These are phyloP conservation scores for Platyura marginata DNA, from an alignment of 1,140 invertebrate genomes.

Conservation along the genomic window DNA sequence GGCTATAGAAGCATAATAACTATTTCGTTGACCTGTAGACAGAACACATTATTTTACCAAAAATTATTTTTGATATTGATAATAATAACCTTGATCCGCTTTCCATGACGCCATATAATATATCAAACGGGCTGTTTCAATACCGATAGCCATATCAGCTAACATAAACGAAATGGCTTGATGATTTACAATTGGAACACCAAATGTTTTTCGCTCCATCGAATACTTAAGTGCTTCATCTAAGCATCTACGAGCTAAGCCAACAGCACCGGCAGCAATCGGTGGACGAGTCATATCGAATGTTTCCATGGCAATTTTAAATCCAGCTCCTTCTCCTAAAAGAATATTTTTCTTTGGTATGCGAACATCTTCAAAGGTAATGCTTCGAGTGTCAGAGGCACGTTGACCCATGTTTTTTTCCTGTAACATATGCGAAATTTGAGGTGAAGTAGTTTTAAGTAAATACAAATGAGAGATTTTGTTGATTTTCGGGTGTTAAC, in stretches of 20 bases:
- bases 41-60: no score
- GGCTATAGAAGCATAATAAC: slow-evolving; percentile 80
- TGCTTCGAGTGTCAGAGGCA: slow-evolving; percentile 86
- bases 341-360: slow-evolving; percentile 92
- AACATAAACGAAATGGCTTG: slow-evolving; percentile 68
- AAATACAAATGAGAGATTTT: not conserved
- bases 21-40: slow-evolving; percentile 44
- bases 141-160: slow-evolving; percentile 88
- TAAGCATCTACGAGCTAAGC: slow-evolving; percentile 72
- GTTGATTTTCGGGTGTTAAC: slow-evolving; percentile 81
- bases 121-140: slow-evolving; percentile 73
- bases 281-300: slow-evolving; percentile 81
- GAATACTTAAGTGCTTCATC: slow-evolving; percentile 91
- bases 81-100: slow-evolving; percentile 69
- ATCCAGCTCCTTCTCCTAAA: slow-evolving; percentile 71
- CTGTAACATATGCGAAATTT: no score
- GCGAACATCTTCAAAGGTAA: slow-evolving; percentile 94
- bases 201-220: slow-evolving; percentile 86
- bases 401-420: slow-evolving; percentile 95
- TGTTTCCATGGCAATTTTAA: slow-evolving; percentile 92
- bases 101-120: slow-evolving; percentile 82
- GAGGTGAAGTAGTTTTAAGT: no score
- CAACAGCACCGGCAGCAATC: slow-evolving; percentile 65
- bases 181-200: slow-evolving; percentile 37
- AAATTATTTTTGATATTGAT: no score